These are phyloP conservation scores for Rallus crepitans DNA, from an alignment of 2,797 vertebrate species.

Conservation along the genomic window DNA sequence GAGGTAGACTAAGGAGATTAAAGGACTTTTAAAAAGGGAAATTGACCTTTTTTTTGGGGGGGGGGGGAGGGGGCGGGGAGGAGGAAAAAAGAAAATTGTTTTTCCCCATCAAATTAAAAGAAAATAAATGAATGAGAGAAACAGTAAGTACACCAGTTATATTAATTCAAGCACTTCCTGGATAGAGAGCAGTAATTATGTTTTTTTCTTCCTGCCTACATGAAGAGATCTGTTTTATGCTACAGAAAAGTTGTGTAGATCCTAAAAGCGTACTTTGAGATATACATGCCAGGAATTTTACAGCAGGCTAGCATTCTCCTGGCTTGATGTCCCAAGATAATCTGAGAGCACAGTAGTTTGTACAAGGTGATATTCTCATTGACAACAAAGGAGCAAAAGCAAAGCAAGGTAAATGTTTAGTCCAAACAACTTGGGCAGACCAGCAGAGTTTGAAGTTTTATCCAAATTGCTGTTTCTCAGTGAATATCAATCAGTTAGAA, in stretches of 20 bases:
- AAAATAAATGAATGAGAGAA: not conserved
- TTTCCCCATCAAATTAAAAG: not conserved
- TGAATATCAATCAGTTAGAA: not conserved
- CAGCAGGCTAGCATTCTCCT: not conserved
- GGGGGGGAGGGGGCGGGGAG: not conserved
- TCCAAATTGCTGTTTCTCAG: not conserved
- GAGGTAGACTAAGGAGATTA: conserved; percentile 16
- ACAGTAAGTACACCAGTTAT: not conserved
- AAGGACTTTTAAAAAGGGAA: not conserved
- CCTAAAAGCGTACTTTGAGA: not conserved
- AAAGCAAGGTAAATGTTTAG: not conserved
- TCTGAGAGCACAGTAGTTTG: not conserved
- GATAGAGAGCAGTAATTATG: not conserved
- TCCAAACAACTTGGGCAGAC: not conserved
- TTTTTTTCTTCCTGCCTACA: conserved; percentile 2
- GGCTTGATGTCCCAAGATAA: not conserved
- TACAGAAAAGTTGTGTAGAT: not conserved
- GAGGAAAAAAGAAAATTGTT: not conserved
- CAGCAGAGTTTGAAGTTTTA: not conserved
- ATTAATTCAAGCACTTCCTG: not conserved
- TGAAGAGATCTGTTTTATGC: not conserved
- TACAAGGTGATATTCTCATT: not conserved
- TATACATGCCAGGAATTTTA: not conserved
- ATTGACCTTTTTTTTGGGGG: not conserved
- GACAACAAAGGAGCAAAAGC: not conserved